Conservation (phyloP, 2,888 invertebrate species). For the Noctua comes region DNA sequence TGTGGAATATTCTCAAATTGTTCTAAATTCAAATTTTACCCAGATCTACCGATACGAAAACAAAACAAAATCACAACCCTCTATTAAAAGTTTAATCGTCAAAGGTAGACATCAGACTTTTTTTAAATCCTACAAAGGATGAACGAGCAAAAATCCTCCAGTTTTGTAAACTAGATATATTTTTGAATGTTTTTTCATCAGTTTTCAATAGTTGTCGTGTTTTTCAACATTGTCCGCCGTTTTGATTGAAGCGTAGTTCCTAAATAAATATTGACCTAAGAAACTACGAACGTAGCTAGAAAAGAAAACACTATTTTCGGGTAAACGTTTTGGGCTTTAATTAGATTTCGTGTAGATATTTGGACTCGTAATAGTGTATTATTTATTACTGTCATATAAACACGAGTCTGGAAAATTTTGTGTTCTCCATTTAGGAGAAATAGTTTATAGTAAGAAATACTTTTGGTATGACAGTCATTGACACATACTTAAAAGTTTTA, state of each 20-base stretch:
- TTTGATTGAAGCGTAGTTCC: conserved; percentile 31
- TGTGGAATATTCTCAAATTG: background rate
- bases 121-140: background rate
- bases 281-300: background rate
- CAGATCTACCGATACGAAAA: background rate
- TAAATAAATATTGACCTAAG: conserved; percentile 31
- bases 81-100: background rate
- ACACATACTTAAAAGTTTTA: background rate
- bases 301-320: conserved; percentile 10
- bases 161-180: background rate
- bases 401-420: background rate
- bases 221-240: conserved; percentile 1
- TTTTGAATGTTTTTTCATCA: background rate
- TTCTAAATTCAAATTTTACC: background rate
- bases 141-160: background rate
- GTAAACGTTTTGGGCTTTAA: conserved; percentile 12
- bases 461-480: background rate
- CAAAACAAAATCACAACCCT: background rate
- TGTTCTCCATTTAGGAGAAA: background rate
- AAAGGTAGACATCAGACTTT: conserved; percentile 5
- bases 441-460: background rate
- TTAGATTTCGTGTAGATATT: background rate
- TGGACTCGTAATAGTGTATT: background rate
- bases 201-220: background rate
- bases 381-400: background rate